Evolutionary conservation across 2,888 invertebrate species (phyloP).

Genomic region (Marronus borbonicus): DNA sequence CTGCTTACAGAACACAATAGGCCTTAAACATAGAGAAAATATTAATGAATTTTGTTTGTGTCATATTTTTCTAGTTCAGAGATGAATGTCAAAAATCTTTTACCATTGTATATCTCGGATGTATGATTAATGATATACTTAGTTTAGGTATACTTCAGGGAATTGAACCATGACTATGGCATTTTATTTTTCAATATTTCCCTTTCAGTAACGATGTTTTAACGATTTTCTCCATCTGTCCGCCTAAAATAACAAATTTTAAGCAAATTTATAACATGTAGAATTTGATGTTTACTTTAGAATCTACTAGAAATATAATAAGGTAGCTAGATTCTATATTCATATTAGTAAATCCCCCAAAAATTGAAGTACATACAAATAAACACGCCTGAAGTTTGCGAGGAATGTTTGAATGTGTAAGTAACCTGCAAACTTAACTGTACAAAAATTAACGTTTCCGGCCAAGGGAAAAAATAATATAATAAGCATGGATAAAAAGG

Average conservation of each 20-base stretch:
- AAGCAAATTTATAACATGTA: constrained; percentile 36
- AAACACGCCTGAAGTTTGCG: not conserved
- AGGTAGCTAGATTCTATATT: constrained; percentile 66
- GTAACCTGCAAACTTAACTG: not conserved
- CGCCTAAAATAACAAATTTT: constrained; percentile 46
- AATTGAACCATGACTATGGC: constrained; percentile 66
- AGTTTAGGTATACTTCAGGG: constrained; percentile 66
- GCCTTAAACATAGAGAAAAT: constrained; percentile 70
- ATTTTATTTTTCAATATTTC: constrained; percentile 61
- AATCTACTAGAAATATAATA: constrained; percentile 65
- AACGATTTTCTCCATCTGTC: constrained; percentile 28
- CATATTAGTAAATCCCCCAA: not conserved
- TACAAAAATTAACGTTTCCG: not conserved
- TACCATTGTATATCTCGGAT: constrained; percentile 66
- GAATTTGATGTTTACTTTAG: constrained; percentile 55
- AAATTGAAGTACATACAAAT: not conserved
- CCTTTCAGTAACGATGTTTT: constrained; percentile 52
- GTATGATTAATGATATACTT: constrained; percentile 69
- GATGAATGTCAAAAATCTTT: constrained; percentile 68
- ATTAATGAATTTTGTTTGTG: constrained; percentile 71
- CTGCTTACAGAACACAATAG: constrained; percentile 60
- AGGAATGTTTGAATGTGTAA: not conserved
- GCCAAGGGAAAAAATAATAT: too few species aligned
- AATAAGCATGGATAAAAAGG: too few species aligned
- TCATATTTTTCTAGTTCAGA: constrained; percentile 66